Conservation (phyloP, 2,888 invertebrate genomes). For the Tetanocera ferruginea region DNA sequence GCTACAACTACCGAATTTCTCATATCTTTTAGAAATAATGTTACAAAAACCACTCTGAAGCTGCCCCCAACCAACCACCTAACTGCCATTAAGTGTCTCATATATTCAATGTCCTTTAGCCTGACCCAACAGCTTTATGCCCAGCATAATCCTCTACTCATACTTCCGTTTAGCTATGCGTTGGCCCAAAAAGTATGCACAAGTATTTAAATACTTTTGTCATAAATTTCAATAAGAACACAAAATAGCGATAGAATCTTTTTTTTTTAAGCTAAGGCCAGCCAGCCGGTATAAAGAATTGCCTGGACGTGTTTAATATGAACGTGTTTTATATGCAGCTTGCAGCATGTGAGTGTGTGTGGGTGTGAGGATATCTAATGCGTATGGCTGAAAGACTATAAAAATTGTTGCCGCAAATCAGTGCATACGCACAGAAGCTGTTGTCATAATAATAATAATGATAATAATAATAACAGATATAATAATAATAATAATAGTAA, state of each 20-base stretch:
- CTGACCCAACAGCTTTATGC: no score
- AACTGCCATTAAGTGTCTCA: no score
- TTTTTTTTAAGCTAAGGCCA: background rate
- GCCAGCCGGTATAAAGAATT: conserved; percentile 18
- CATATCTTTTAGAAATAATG: no score
- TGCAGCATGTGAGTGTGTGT: background rate
- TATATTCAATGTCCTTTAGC: no score
- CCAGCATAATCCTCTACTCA: no score
- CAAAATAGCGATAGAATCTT: conserved; percentile 22
- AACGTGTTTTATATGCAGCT: background rate
- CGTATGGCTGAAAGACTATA: background rate
- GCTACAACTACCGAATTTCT: no score
- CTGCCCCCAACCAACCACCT: no score
- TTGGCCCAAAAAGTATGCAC: background rate
- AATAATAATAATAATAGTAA: conserved; percentile 41
- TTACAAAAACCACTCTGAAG: no score
- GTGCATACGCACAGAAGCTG: conserved; percentile 13
- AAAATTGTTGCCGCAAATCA: conserved; percentile 27
- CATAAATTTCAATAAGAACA: conserved; percentile 42
- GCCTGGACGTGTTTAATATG: conserved; percentile 31
- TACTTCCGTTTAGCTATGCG: no score
- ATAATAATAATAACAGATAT: conserved; percentile 35
- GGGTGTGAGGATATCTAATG: background rate
- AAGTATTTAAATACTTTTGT: conserved; percentile 44
- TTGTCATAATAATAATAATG: background rate